Conservation (phyloP, 1,140 invertebrate genomes). For the Heliothis subflexa region DNA sequence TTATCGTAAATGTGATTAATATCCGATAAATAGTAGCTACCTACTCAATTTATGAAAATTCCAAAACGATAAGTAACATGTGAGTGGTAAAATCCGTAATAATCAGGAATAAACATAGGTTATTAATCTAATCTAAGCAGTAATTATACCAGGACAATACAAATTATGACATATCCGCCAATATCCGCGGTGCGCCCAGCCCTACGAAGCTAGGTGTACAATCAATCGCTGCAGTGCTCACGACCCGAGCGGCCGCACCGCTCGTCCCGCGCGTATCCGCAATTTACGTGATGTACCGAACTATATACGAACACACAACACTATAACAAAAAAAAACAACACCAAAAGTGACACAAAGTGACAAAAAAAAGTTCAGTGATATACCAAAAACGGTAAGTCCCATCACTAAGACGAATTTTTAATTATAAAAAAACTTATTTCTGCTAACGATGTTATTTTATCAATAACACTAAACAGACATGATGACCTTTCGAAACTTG, state of each 20-base stretch:
- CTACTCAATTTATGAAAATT: too few relatives aligned
- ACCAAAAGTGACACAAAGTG: conserved; percentile 34
- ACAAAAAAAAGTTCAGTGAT: conserved; percentile 20
- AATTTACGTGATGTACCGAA: conserved; percentile 36
- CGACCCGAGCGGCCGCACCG: conserved; percentile 22
- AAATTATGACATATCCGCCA: neutral
- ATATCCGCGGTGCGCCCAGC: conserved; percentile 24
- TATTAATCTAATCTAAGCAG: too few relatives aligned
- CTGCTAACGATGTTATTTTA: conserved; percentile 37
- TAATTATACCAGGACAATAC: too few relatives aligned
- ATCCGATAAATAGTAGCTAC: too few relatives aligned
- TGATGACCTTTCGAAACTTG: conserved; percentile 43
- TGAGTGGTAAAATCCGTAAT: too few relatives aligned
- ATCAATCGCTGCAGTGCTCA: conserved; percentile 42
- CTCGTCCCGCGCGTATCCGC: conserved; percentile 4
- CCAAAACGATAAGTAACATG: too few relatives aligned
- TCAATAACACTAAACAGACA: conserved; percentile 44
- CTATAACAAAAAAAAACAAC: conserved; percentile 24
- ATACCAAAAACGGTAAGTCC: conserved; percentile 28
- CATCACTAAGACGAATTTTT: neutral
- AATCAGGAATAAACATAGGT: too few relatives aligned
- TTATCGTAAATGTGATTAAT: too few relatives aligned
- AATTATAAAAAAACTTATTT: conserved; percentile 17
- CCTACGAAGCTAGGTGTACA: conserved; percentile 37
- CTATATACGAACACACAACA: conserved; percentile 40